Evolutionary conservation across 2,797 vertebrate species (phyloP).

Genomic region (Helicolenus hilgendorfi): DNA sequence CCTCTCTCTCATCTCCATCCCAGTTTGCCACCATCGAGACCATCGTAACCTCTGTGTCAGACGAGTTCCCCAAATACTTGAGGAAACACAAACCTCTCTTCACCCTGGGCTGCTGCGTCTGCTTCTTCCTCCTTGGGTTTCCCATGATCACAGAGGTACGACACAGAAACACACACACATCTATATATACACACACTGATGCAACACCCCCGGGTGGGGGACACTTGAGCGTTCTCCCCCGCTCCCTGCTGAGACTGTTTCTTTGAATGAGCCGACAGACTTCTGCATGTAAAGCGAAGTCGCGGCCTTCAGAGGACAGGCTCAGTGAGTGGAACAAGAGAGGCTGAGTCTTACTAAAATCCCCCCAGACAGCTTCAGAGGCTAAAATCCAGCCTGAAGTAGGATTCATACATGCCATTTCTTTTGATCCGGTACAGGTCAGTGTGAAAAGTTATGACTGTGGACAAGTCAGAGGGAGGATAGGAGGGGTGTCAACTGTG

Average conservation of each 20-base stretch:
- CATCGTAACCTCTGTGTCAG: conserved; percentile 97
- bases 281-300: conserved; percentile 34
- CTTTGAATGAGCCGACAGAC: conserved; percentile 43
- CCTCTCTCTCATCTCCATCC: background rate
- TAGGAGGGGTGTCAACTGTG: background rate
- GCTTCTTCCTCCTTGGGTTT: conserved; percentile 97
- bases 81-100: conserved; percentile 96
- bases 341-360: conserved; percentile 56
- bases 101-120: conserved; percentile 94
- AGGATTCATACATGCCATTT: conserved; percentile 19
- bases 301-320: conserved; percentile 10
- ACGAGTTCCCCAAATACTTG: conserved; percentile 97
- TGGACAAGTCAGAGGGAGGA: background rate
- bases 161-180: background rate
- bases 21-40: conserved; percentile 99
- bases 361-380: conserved; percentile 20
- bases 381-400: conserved; percentile 4
- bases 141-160: conserved; percentile 99
- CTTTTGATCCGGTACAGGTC: conserved; percentile 4
- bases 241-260: background rate
- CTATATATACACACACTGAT: background rate
- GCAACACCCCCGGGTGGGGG: background rate
- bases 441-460: background rate
- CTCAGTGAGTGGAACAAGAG: conserved; percentile 32
- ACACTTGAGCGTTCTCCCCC: background rate